These are phyloP conservation scores for Caenorhabditis parvicauda DNA, from an alignment of 2,888 invertebrate species.

Conservation along the genomic window DNA sequence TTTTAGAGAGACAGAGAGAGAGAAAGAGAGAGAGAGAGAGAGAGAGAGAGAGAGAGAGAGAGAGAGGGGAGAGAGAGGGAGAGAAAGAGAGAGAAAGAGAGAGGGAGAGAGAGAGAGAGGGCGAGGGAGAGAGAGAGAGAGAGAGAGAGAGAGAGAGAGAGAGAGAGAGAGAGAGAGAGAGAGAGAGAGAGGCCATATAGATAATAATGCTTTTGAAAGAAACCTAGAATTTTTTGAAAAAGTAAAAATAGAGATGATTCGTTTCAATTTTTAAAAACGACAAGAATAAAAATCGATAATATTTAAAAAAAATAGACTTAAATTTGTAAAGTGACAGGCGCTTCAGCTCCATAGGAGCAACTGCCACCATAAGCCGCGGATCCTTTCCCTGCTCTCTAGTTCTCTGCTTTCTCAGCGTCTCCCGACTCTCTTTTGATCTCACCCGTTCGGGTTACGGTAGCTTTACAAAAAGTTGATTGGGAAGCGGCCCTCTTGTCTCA, in stretches of 20 bases:
- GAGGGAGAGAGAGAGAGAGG: not conserved
- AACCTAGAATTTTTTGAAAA: not conserved
- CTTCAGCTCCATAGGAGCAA: no score
- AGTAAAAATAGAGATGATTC: not conserved
- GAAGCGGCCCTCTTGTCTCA: no score
- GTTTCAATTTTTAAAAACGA: not conserved
- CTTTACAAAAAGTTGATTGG: no score
- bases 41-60: constrained; percentile 2
- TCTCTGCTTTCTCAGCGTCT: no score
- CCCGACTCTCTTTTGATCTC: no score
- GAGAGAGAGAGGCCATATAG: not conserved
- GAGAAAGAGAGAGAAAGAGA: not conserved
- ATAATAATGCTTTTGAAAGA: no score
- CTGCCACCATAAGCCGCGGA: no score
- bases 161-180: not conserved
- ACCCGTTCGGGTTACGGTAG: no score
- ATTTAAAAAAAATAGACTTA: no score
- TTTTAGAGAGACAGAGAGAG: not conserved
- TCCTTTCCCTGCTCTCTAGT: no score
- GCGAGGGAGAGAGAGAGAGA: constrained; percentile 7
- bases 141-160: constrained; percentile 14
- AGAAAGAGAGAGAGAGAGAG: constrained; percentile 3
- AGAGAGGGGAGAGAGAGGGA: constrained; percentile 14
- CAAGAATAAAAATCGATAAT: no score
- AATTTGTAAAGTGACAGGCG: no score